Evolutionary conservation across 1,140 invertebrate genomes (phyloP).

Genomic region (Leptopilina boulardi): DNA sequence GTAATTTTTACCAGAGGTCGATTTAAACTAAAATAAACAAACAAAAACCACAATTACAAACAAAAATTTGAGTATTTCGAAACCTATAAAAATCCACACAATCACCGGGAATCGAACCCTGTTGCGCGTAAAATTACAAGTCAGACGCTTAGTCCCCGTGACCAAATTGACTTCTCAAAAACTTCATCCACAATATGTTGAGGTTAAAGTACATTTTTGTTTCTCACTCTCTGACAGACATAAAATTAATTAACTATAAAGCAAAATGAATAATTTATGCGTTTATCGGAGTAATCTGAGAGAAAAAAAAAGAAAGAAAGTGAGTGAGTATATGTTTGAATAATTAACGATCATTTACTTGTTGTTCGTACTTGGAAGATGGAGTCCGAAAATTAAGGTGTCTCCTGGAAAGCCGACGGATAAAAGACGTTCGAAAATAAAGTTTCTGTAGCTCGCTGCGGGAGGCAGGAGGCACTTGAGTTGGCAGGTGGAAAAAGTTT

Average conservation of each 20-base stretch:
- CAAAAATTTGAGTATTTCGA: no score
- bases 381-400: constrained; percentile 12
- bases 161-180: no score
- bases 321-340: not conserved
- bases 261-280: not conserved
- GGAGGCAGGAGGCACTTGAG: constrained; percentile 45
- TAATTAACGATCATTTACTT: not conserved
- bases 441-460: constrained; percentile 40
- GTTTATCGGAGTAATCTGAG: not conserved
- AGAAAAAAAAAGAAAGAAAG: no score
- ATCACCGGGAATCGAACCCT: no score
- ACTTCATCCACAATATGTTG: no score
- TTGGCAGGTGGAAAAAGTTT: constrained; percentile 70
- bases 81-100: no score
- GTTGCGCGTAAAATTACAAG: no score
- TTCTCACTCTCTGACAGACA: not conserved
- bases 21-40: no score
- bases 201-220: no score
- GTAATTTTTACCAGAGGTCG: no score
- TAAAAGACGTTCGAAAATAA: constrained; percentile 14
- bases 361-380: constrained; percentile 13
- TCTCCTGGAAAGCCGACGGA: constrained; percentile 20
- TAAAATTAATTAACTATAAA: constrained; percentile 9
- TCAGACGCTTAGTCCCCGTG: no score
- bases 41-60: no score